Base-by-base conservation (phyloP, 1,140 invertebrate genomes). In the Geopemphigus sp. region DNA sequence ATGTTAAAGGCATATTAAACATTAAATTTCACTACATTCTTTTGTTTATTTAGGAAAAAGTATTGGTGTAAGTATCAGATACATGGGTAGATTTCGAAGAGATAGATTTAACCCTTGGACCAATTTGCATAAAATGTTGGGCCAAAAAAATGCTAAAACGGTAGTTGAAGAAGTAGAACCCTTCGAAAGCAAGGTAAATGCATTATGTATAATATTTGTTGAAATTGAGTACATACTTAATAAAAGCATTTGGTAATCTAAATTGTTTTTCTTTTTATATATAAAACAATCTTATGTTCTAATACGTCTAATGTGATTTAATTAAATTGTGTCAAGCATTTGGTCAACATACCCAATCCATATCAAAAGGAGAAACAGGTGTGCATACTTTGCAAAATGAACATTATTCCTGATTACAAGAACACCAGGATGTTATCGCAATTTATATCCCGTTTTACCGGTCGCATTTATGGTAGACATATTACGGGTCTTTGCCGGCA, bases 381-480 rank as follows among this genome's bases (percentile, higher is more conserved):
- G 83, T 98, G 97, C 84, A 90, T 98, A 82, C 85, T 98, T n/a
- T 98, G 97, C 86, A 90, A 92, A 86, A 86, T 93, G 81, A 89
- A 94, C 39, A 91, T 98, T 66, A 86, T 87, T 15, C 91, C 94
- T 1, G 90, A 97, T 87, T 98, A 96, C 84, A 99, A 98, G 86
- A 99, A 99, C 87, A 89, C 92, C 0, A 90, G 92, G 78, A 85
- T 99, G 10, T 85, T 99, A 2, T 97, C 95, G 19, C 97, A 99
- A 85, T 99, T 99, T 86, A 92, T 98, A 84, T 98, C 96, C 61
- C 91, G 93, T 0, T 95, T 93, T 83, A 98, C 96, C 15, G 96
- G 97, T 14, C 88, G 90, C 82, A 90, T 97, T 80, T 98, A 98
- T 86, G 93, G 93, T 0, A 88, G 91, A 82, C 93, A 98, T 83